Conservation (phyloP, 2,888 invertebrate species). For the Tridacna crocea region DNA sequence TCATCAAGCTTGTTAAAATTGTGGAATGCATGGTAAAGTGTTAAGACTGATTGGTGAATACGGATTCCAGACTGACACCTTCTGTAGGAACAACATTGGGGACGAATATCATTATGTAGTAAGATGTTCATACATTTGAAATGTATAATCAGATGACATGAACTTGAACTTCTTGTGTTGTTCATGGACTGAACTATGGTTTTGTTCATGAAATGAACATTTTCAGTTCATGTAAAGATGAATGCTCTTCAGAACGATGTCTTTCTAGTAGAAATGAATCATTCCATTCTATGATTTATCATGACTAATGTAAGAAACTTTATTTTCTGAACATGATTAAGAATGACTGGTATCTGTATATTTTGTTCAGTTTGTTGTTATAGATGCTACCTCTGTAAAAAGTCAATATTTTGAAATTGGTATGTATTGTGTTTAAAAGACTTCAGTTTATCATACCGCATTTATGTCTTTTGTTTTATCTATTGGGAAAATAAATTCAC, state of each 20-base stretch:
- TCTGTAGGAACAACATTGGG: neutral
- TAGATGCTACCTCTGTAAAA: slow-evolving; percentile 17
- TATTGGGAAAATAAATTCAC: too few species aligned
- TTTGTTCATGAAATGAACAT: neutral
- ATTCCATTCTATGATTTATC: slow-evolving; percentile 18
- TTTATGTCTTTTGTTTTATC: neutral
- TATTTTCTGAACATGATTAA: slow-evolving; percentile 5
- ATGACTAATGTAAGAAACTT: neutral
- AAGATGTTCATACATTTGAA: neutral
- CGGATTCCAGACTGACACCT: too few species aligned
- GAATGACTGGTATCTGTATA: slow-evolving; percentile 19
- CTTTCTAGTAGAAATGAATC: slow-evolving; percentile 15
- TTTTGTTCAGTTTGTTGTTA: slow-evolving; percentile 17
- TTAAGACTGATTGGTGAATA: too few species aligned
- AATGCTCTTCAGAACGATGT: slow-evolving; percentile 1
- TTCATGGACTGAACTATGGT: neutral
- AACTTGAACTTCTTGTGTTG: neutral
- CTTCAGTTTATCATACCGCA: neutral
- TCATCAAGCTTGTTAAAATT: too few species aligned
- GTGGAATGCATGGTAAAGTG: too few species aligned
- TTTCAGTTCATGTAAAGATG: neutral
- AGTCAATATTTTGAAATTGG: neutral
- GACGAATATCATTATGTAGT: neutral
- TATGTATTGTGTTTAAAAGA: neutral
- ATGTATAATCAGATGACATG: neutral